Conservation (phyloP, 2,797 vertebrate genomes). For the Gymnocypris eckloni region DNA sequence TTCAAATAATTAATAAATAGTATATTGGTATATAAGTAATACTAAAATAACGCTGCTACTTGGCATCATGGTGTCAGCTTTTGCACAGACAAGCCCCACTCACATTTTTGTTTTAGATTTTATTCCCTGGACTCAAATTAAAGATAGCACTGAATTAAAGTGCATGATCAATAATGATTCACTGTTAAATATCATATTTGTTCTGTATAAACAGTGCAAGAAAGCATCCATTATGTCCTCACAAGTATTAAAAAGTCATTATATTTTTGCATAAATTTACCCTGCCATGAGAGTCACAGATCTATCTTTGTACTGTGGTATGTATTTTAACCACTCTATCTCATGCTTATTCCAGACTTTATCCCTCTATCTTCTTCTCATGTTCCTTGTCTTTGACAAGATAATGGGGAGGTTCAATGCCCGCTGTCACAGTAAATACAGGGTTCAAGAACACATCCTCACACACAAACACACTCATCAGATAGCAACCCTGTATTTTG, state of each 20-base stretch:
- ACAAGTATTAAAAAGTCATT: conserved; percentile 14
- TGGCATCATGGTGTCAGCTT: not conserved
- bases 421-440: conserved; percentile 60
- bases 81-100: not conserved
- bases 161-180: not conserved
- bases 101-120: not conserved
- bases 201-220: not conserved
- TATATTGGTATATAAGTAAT: not conserved
- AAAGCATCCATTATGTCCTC: not conserved
- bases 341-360: conserved; percentile 16
- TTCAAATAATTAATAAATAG: not conserved
- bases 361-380: conserved; percentile 36
- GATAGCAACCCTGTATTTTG: conserved; percentile 56
- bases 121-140: not conserved
- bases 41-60: not conserved
- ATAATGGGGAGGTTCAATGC: conserved; percentile 58
- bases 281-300: not conserved
- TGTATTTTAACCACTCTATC: conserved; percentile 24
- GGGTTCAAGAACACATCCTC: conserved; percentile 51
- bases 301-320: conserved; percentile 17
- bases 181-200: not conserved
- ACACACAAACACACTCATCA: conserved; percentile 48
- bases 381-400: conserved; percentile 54
- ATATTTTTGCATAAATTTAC: not conserved
- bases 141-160: not conserved